phyloP scores from a whole-genome alignment of 2,888 invertebrate species.

The Brachypterus glaber region DNA sequence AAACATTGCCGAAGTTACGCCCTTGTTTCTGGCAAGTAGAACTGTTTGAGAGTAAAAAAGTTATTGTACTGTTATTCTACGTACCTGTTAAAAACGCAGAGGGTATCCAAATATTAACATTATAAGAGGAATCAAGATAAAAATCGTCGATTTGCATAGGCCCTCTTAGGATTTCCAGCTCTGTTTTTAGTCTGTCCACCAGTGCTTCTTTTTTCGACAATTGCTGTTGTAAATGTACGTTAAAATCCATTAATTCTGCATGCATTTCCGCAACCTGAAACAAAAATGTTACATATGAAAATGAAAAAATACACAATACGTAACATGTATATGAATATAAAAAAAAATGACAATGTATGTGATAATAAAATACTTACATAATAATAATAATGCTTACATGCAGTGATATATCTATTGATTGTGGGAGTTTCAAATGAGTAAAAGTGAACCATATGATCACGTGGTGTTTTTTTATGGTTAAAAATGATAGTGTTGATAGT shows the following conservation, averaged over 20 bases:
- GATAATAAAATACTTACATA: too few species aligned
- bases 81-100: constrained; percentile 68
- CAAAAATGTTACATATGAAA: too few species aligned
- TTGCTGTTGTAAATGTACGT: constrained; percentile 67
- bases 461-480: too few species aligned
- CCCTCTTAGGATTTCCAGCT: constrained; percentile 57
- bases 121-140: constrained; percentile 37
- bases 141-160: constrained; percentile 46
- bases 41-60: too few species aligned
- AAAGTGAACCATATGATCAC: too few species aligned
- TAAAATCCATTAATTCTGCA: constrained; percentile 87
- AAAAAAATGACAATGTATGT: neutral
- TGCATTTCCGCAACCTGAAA: constrained; percentile 86
- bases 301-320: neutral
- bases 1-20: too few species aligned
- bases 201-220: constrained; percentile 55
- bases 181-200: constrained; percentile 50
- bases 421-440: too few species aligned
- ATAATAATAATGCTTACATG: too few species aligned
- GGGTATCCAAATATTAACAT: constrained; percentile 80
- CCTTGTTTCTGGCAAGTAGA: too few species aligned
- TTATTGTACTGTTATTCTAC: constrained; percentile 5
- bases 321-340: neutral
- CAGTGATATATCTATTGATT: too few species aligned
- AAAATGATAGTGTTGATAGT: too few species aligned